Conservation (phyloP, 2,797 vertebrate genomes). For the Melopsittacus undulatus region DNA sequence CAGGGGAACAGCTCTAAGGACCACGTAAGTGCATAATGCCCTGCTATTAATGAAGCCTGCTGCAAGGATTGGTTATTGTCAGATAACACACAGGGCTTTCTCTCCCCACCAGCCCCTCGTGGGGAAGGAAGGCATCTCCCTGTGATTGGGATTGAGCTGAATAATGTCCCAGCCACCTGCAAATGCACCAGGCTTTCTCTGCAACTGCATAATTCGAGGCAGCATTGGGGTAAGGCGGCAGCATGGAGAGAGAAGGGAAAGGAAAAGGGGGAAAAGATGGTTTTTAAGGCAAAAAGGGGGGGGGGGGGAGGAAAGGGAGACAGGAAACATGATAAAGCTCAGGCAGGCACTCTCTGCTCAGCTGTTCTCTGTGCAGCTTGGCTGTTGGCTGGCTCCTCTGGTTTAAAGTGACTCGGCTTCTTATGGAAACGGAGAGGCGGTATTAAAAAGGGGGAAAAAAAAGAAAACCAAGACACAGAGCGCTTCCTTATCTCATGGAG, state of each 20-base stretch:
- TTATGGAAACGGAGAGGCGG: slow-evolving; percentile 74
- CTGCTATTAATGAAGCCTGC: not conserved
- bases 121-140: slow-evolving; percentile 23
- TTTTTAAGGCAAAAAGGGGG: not conserved
- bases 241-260: not conserved
- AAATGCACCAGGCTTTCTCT: not conserved
- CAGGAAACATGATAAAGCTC: slow-evolving; percentile 35
- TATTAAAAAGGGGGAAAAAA: slow-evolving; percentile 66
- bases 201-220: not conserved
- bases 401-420: slow-evolving; percentile 72
- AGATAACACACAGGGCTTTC: not conserved
- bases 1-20: not conserved
- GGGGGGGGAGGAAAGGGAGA: not conserved
- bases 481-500: slow-evolving; percentile 95
- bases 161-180: not conserved
- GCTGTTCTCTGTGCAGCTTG: slow-evolving; percentile 4
- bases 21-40: not conserved
- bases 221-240: not conserved
- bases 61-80: not conserved
- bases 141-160: not conserved
- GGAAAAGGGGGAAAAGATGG: not conserved
- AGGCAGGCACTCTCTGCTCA: not conserved
- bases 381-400: slow-evolving; percentile 43
- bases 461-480: slow-evolving; percentile 71
- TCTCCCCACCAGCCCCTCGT: not conserved